phyloP scores from a whole-genome alignment of 2,797 vertebrate genomes.

The Bradypodion ventrale region DNA sequence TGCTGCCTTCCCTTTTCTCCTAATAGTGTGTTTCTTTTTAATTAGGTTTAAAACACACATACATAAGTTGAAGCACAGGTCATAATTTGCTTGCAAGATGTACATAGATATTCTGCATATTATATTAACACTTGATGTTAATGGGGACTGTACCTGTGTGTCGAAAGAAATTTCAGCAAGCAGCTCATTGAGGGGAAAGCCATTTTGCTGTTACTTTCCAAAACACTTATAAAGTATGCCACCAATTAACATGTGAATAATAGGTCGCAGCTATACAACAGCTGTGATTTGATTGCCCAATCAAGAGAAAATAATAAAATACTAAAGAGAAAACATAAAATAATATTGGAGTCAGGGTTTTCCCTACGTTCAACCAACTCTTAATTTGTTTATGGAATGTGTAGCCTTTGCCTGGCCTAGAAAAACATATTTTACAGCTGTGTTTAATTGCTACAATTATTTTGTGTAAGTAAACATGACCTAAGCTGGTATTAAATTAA shows the following conservation, averaged over 20 bases:
- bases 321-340: slow-evolving; percentile 12
- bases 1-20: not conserved
- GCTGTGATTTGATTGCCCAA: slow-evolving; percentile 12
- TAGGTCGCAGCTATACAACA: not conserved
- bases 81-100: not conserved
- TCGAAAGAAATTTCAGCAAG: slow-evolving; percentile 7
- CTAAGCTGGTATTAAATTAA: slow-evolving; percentile 55
- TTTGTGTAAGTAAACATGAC: slow-evolving; percentile 53
- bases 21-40: not conserved
- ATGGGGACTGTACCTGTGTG: not conserved
- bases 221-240: slow-evolving; percentile 8
- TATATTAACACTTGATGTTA: slow-evolving; percentile 5
- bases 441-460: slow-evolving; percentile 53
- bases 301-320: not conserved
- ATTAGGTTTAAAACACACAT: not conserved
- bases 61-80: not conserved
- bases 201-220: slow-evolving; percentile 17
- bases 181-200: not conserved
- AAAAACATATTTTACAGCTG: slow-evolving; percentile 35
- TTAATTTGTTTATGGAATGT: slow-evolving; percentile 26
- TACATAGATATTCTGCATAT: not conserved
- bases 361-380: slow-evolving; percentile 20
- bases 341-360: slow-evolving; percentile 33
- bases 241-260: slow-evolving; percentile 19
- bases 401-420: slow-evolving; percentile 26